A percentile compares a stretch with the other conserved stretches of the same genome.
These are phyloP conservation scores for Heteronetta atricapilla DNA, from an alignment of 2,113 vertebrate genomes.

Conservation along the genomic window DNA sequence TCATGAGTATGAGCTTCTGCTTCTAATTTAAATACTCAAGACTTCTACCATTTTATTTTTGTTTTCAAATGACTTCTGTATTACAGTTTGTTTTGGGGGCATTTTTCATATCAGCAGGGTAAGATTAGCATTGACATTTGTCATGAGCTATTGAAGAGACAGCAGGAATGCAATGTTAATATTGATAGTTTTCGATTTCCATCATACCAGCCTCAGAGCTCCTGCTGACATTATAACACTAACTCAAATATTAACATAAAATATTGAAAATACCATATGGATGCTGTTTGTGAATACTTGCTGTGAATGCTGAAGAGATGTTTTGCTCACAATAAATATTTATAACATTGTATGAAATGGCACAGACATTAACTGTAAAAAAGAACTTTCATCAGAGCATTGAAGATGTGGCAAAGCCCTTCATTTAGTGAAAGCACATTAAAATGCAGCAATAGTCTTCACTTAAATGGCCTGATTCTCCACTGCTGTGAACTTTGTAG, in stretches of 20 bases:
- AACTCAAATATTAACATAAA: constrained; percentile 71
- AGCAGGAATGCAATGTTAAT: constrained; percentile 22
- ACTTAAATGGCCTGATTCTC: not conserved
- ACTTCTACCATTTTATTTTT: not conserved
- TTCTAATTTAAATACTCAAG: constrained; percentile 1
- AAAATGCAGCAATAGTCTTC: not conserved
- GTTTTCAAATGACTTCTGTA: not conserved
- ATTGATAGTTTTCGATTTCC: constrained; percentile 37
- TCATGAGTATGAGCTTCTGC: not conserved
- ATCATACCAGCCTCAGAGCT: constrained; percentile 28
- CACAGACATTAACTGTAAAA: not conserved
- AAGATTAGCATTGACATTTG: constrained; percentile 54
- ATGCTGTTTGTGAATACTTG: constrained; percentile 40
- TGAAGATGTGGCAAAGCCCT: not conserved
- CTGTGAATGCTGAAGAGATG: constrained; percentile 28
- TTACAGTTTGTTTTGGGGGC: constrained; percentile 3
- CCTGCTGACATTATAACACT: constrained; percentile 55
- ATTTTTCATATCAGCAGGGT: constrained; percentile 34
- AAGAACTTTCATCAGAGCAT: not conserved
- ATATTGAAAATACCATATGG: constrained; percentile 63
- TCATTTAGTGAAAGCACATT: not conserved
- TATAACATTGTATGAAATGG: constrained; percentile 13
- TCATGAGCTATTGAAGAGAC: constrained; percentile 38
- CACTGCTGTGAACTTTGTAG: not conserved
- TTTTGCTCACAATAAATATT: constrained; percentile 44